Evolutionary conservation across 30 jellyfish, hydroid and myxozoan species (phyloP).

Genomic region (Hydractinia symbiolongicarpus): DNA sequence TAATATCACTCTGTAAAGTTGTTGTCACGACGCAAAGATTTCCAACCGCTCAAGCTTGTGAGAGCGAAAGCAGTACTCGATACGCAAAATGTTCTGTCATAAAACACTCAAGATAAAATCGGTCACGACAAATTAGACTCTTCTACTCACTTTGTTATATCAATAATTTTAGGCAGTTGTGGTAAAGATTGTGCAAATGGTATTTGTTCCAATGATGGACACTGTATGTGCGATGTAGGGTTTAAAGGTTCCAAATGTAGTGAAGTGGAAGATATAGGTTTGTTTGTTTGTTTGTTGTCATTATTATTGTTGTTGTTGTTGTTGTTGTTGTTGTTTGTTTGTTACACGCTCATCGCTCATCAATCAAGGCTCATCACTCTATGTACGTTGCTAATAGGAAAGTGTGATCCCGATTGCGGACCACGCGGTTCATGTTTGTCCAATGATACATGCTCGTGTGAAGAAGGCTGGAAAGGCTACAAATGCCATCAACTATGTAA

Average conservation of each 20-base stretch:
- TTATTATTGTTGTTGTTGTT: too few species aligned
- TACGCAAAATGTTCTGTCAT: too few species aligned
- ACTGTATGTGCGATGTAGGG: slow-evolving; percentile 88
- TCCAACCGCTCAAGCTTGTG: too few species aligned
- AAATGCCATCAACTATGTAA: slow-evolving; percentile 49
- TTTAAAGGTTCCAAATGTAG: slow-evolving; percentile 63
- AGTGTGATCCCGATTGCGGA: slow-evolving; percentile 92
- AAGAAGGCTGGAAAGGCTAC: slow-evolving; percentile 79
- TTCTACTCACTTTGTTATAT: too few species aligned
- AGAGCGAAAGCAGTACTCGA: too few species aligned
- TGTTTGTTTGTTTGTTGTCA: neutral
- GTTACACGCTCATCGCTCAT: too few species aligned
- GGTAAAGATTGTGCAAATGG: slow-evolving; percentile 69
- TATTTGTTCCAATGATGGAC: slow-evolving; percentile 65
- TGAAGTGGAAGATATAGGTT: slow-evolving; percentile 59
- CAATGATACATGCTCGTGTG: slow-evolving; percentile 84
- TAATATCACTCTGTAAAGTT: too few species aligned
- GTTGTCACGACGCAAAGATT: too few species aligned
- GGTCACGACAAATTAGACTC: too few species aligned
- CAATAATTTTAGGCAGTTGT: slow-evolving; percentile 42
- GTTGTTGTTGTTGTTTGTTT: too few species aligned
- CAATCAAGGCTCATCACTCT: too few species aligned
- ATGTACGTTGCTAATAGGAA: slow-evolving; percentile 26
- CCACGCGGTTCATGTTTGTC: slow-evolving; percentile 58
- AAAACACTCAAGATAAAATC: too few species aligned